Base-by-base conservation (phyloP, 2,797 vertebrate species). In the Myotis daubentonii region DNA sequence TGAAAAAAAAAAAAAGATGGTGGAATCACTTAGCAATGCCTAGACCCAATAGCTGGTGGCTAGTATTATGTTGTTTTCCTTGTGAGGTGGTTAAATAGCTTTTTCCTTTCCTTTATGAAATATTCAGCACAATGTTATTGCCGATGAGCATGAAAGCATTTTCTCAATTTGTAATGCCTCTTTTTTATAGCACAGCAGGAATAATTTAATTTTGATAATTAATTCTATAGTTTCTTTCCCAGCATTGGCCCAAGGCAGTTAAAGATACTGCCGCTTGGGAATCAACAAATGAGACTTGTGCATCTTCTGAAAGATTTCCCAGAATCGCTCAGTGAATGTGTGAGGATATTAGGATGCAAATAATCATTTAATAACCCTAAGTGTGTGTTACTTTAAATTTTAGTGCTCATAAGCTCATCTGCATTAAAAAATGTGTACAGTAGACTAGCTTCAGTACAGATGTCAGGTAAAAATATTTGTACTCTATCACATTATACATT, bases 71-170 rank as follows among this genome's bases (percentile, higher is more conserved):
- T 36, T 81, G 9, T 91, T 88, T 92, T 87, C 83, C 51, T 91
- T 53, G 30, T 72, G 38, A 30, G 74, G 30, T 41, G 68, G 7
- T 49, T 55, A 62, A 81, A 70, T 71, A 55, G 76, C 36, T 71
- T 53, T 76, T 94, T 84, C 47, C 57, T 89, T 74, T 60, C 55
- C 38, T 83, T 89, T 75, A 92, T 92, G 75, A 96, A 94, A 90
- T 91, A 92, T 87, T 94, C 49, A 94, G 36, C 28, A 33, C 6
- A 12, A 6, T 33, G 5, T 91, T 80, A 71, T 66, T 81, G 60
- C 85, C 62, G 84, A 10, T 72, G 62, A 76, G 8, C 53, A 78
- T 44, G 33, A 72, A 92, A 55, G 11, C 36, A 38, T 93, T 84
- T 90, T 68, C 71, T 84, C 25, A 57, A n/a, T 75, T 68, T 79